Base-by-base conservation (phyloP, 2,888 invertebrate genomes). In the Drosophila paracracens region DNA sequence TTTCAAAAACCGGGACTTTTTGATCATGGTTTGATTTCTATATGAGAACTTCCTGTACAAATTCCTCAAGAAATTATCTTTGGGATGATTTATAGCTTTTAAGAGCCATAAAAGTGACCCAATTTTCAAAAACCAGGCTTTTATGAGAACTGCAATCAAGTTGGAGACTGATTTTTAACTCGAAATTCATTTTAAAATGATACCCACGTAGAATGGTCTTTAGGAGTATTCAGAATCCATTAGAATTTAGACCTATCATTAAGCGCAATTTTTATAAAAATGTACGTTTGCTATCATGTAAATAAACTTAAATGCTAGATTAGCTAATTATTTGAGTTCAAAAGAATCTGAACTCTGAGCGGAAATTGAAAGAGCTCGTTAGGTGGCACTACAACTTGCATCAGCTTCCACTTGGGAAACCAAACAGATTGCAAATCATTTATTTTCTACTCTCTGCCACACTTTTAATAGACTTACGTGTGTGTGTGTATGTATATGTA, bases 311-410 rank as follows among this genome's bases (percentile, higher is more conserved):
- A 25, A 21, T 18, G n/a, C 8, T 0, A 11, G 11, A 36, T 25
- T 36, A 13, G 3, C 16, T 21, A 40, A 56, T 56, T 40, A n/a
- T 29, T 56, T 27, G n/a, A 29, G 29, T 56, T 38, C 13, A 29
- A 29, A 29, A 16, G 38, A 57, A 16, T 57, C n/a, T 57, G 40
- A 40, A 16, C n/a, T 40, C 6, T 10, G 4, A 40, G n/a, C 21
- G 57, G 16, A 40, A 57, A 57, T 57, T 40, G 29, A 56, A 57
- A 29, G 29, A 57, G 40, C 29, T 38, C 29, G 27, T 56, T 56
- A 38, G 27, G n/a, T 38, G 38, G 13, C 5, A 40, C n/a, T 21
- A 29, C 27, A 56, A 56, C 56, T 57, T 57, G 56, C 21, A 5
- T 29, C 13, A 31, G 38, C 38, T 38, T 2, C 27, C 56, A 29